These are phyloP conservation scores for Coregonus suidteri DNA, from an alignment of 2,797 vertebrate species.

Conservation along the genomic window DNA sequence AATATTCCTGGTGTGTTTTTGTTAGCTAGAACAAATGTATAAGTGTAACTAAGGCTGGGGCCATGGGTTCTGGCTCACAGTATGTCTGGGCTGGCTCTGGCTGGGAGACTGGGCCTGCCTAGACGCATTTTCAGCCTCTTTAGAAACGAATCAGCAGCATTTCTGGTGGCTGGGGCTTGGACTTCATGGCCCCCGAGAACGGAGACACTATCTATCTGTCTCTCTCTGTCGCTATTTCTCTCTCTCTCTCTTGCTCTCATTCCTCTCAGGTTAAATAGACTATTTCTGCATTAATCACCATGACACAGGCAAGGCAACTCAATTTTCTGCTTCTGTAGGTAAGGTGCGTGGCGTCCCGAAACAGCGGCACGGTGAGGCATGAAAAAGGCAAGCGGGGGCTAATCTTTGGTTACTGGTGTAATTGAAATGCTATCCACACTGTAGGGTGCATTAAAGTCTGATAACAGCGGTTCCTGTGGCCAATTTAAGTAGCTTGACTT, in stretches of 20 bases:
- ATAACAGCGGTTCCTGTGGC: constrained; percentile 99
- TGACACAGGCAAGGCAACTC: constrained; percentile 99
- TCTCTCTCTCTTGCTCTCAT: constrained; percentile 45
- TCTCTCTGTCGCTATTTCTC: constrained; percentile 31
- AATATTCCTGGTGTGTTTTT: constrained; percentile 47
- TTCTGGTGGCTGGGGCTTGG: constrained; percentile 52
- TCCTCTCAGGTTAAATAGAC: constrained; percentile 89
- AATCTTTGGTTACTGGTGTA: constrained; percentile 99
- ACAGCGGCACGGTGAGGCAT: constrained; percentile 87
- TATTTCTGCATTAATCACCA: constrained; percentile 98
- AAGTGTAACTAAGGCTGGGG: too few relatives aligned
- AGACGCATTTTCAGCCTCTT: constrained; percentile 49
- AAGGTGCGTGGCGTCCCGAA: constrained; percentile 91
- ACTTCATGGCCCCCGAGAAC: constrained; percentile 62
- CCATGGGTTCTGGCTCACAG: too few relatives aligned
- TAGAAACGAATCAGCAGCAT: constrained; percentile 63
- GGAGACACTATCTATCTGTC: constrained; percentile 28
- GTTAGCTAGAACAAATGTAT: background rate
- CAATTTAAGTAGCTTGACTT: constrained; percentile 99
- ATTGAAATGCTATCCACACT: constrained; percentile 99
- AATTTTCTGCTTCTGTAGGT: constrained; percentile 99
- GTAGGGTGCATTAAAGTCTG: constrained; percentile 99
- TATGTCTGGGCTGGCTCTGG: background rate
- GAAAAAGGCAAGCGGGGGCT: constrained; percentile 95
- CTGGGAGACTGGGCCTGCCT: constrained; percentile 23